phyloP scores from a whole-genome alignment of 2,888 invertebrate species.

The Spialia ferax region DNA sequence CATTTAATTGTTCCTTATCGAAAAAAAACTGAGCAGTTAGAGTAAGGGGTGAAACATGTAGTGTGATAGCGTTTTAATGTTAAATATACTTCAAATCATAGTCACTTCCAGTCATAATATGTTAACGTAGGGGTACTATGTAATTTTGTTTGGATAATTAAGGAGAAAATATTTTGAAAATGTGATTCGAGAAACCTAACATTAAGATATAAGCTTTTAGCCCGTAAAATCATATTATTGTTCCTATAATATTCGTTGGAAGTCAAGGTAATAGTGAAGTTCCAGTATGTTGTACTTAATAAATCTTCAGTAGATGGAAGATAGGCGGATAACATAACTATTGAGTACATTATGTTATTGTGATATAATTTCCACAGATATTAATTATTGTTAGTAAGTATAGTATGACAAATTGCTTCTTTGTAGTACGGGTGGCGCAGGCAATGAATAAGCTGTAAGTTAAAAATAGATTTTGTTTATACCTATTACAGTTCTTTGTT shows the following conservation, averaged over 20 bases:
- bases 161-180: constrained; percentile 65
- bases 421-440: constrained; percentile 68
- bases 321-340: constrained; percentile 55
- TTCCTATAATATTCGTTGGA: constrained; percentile 75
- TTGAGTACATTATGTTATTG: constrained; percentile 70
- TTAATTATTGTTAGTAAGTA: constrained; percentile 48
- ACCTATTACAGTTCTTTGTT: constrained; percentile 44
- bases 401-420: constrained; percentile 51
- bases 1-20: constrained; percentile 71
- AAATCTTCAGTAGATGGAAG: constrained; percentile 55
- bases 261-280: constrained; percentile 70
- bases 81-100: constrained; percentile 78
- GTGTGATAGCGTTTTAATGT: constrained; percentile 80
- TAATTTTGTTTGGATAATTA: constrained; percentile 58
- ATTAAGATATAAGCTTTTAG: constrained; percentile 57
- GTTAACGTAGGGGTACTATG: constrained; percentile 78
- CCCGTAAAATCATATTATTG: constrained; percentile 67
- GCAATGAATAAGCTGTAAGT: constrained; percentile 42
- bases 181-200: constrained; percentile 64
- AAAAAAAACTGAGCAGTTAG: constrained; percentile 59
- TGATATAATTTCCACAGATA: constrained; percentile 77
- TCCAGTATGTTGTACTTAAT: constrained; percentile 80
- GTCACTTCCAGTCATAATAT: constrained; percentile 87
- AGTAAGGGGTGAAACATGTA: constrained; percentile 61
- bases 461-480: constrained; percentile 39